Evolutionary conservation across 2,113 vertebrate species (phyloP).

Genomic region (Budorcas taxicolor): DNA sequence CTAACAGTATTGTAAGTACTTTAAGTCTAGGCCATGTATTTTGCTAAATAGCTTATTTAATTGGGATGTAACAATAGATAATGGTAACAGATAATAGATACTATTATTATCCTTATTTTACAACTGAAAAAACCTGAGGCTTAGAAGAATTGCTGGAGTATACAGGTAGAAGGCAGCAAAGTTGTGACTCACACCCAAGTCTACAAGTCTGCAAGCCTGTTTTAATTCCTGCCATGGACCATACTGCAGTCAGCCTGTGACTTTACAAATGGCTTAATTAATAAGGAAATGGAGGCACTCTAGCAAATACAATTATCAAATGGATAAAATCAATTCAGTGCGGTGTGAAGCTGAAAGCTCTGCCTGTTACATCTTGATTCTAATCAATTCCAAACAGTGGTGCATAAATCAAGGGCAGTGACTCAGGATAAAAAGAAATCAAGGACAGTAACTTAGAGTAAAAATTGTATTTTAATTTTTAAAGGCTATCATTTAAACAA

Average conservation of each 20-base stretch:
- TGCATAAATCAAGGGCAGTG: not conserved
- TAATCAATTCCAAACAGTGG: not conserved
- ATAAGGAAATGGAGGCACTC: not conserved
- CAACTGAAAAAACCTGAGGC: not conserved
- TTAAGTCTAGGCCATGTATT: not conserved
- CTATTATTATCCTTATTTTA: not conserved
- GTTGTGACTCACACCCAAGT: not conserved
- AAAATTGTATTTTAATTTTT: not conserved
- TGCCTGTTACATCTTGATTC: not conserved
- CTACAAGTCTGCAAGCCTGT: not conserved
- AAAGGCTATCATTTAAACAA: not conserved
- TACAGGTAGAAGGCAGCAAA: not conserved
- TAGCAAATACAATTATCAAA: not conserved
- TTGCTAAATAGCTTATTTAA: not conserved
- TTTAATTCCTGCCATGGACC: not conserved
- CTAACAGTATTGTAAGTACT: not conserved
- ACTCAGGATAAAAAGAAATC: not conserved
- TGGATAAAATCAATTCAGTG: not conserved
- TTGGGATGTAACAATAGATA: not conserved
- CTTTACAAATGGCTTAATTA: constrained; percentile 12
- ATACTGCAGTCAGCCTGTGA: not conserved
- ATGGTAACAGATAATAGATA: not conserved
- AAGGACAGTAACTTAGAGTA: not conserved
- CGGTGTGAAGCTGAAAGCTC: not conserved
- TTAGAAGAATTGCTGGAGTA: not conserved